Percentiles rank a stretch among this genome's conserved stretches.
Conservation (phyloP, 2,888 invertebrate genomes). For the Apamea anceps region DNA sequence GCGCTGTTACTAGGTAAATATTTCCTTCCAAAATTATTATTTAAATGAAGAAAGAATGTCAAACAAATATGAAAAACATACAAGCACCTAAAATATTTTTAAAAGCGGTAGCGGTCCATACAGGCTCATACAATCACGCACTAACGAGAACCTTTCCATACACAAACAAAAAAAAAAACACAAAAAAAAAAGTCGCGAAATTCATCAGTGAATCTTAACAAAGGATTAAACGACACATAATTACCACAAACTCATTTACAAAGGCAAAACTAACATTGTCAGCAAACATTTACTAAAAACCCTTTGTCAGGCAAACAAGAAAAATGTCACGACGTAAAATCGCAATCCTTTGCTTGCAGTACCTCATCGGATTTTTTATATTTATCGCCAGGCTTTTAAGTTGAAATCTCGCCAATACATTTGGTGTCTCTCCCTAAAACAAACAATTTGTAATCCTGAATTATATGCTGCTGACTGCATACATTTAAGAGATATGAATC, state of each 20-base stretch:
- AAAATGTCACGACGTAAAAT: slow-evolving; percentile 76
- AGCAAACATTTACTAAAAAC: slow-evolving; percentile 79
- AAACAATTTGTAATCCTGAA: slow-evolving; percentile 90
- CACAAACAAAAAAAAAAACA: slow-evolving; percentile 25
- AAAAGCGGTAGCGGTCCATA: slow-evolving; percentile 41
- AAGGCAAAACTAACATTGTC: slow-evolving; percentile 79
- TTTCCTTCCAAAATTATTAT: neutral
- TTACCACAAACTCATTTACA: slow-evolving; percentile 84
- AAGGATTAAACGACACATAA: slow-evolving; percentile 76
- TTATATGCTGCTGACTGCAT: slow-evolving; percentile 90
- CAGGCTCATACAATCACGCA: slow-evolving; percentile 33
- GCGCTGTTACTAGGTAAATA: no score
- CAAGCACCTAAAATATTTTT: neutral
- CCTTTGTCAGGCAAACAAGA: slow-evolving; percentile 84
- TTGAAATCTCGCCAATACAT: slow-evolving; percentile 89
- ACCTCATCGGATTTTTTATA: slow-evolving; percentile 84
- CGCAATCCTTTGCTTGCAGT: slow-evolving; percentile 80
- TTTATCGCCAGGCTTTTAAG: slow-evolving; percentile 89
- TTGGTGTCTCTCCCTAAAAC: slow-evolving; percentile 89
- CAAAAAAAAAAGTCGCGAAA: slow-evolving; percentile 46
- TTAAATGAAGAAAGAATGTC: neutral
- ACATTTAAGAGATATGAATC: slow-evolving; percentile 90
- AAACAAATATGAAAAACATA: neutral
- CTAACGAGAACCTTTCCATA: slow-evolving; percentile 38
- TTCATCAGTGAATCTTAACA: slow-evolving; percentile 62